Base-by-base conservation (phyloP, 2,113 vertebrate species). In the Cariama cristata region DNA sequence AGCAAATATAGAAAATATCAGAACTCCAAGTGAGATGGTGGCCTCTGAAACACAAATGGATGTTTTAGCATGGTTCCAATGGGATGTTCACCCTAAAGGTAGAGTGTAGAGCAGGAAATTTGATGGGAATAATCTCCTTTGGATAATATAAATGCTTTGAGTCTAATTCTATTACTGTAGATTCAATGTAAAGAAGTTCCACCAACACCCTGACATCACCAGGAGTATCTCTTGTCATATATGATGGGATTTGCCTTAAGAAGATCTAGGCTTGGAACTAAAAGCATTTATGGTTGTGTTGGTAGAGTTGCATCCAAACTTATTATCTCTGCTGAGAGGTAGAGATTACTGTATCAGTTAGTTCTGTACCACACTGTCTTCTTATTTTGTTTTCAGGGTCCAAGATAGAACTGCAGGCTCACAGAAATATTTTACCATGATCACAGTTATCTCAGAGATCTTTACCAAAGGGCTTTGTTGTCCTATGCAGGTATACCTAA, bases 181-280 rank as follows among this genome's bases (percentile, higher is more conserved):
- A 49, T 58, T 77, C 10, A 49, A 11, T 45, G 4, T 27, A 69
- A 56, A 73, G 44, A 35, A 80, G 3, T 4, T 74, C 26, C 38
- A 49, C 11, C 8, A 73, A 11, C 10, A 52, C 2, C 3, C 8
- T 45, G 50, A 42, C 0, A 2, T 49, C 32, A 33, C 11, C 32
- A 87, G 40, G 33, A 69, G 44, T 52, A 53, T 56, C 5, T 83
- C 53, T 38, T 38, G 24, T 50, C 32, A 47, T 23, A 14, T 3
- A 13, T 8, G 5, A 13, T 8, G 5, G 6, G 6, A 35, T 64
- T 68, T 89, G 4, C 5, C 8, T 52, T 64, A 73, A 60, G 45
- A 17, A 3, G 2, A 38, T 21, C 4, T 28, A 30, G 17, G 7
- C 33, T 60, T 56, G 33, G 35, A 73, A 83, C 4, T 23, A 33